Conservation (phyloP, 2,113 vertebrate species). For the Ahaetulla prasina region DNA sequence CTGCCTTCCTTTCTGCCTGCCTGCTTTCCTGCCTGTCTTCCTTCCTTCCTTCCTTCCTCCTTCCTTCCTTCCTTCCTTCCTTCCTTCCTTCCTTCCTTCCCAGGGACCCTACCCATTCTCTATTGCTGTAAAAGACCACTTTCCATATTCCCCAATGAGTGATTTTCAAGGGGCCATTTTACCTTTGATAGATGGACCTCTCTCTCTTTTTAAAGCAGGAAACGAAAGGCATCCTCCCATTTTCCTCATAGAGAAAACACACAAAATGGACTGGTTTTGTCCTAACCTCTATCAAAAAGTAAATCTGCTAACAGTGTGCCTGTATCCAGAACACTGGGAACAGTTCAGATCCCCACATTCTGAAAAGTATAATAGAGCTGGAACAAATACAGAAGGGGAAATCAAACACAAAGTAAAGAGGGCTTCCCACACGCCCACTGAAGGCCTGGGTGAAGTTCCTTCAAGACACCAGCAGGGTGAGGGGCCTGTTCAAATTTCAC, state of each 20-base stretch:
- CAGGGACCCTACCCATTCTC: background rate
- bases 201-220: background rate
- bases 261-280: background rate
- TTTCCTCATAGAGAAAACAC: background rate
- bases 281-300: background rate
- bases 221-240: background rate
- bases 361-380: background rate
- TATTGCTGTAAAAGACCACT: background rate
- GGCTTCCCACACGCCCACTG: background rate
- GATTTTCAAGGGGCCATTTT: background rate
- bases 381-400: background rate
- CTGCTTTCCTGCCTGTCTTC: background rate
- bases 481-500: background rate
- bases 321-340: background rate
- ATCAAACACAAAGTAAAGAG: background rate
- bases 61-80: too few species aligned
- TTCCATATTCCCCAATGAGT: background rate
- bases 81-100: background rate
- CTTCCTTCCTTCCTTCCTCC: background rate
- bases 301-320: background rate
- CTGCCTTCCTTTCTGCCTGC: too few species aligned
- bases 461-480: background rate
- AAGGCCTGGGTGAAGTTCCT: background rate
- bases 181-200: too few species aligned
- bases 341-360: background rate